These are phyloP conservation scores for Diorhabda carinulata DNA, from an alignment of 1,140 invertebrate species.

Conservation along the genomic window DNA sequence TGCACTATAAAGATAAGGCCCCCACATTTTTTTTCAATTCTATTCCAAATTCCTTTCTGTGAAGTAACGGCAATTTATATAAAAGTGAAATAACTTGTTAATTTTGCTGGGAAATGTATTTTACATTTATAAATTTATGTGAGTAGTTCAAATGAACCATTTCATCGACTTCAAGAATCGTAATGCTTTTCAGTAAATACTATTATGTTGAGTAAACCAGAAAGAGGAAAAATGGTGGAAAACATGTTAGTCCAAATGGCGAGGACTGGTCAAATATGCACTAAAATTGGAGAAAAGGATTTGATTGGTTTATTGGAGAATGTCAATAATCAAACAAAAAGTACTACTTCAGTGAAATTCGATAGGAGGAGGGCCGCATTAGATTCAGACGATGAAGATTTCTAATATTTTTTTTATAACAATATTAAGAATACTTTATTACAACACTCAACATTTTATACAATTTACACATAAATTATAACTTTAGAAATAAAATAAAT, in stretches of 20 bases:
- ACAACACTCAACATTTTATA: neutral
- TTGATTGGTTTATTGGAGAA: conserved; percentile 81
- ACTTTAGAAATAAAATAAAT: too few relatives aligned
- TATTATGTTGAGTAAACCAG: conserved; percentile 88
- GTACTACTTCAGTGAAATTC: conserved; percentile 81
- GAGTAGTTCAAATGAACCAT: too few relatives aligned
- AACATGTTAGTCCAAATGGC: conserved; percentile 91
- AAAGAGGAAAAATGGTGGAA: conserved; percentile 92
- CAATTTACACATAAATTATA: neutral
- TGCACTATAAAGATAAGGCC: too few relatives aligned
- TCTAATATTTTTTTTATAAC: conserved; percentile 20
- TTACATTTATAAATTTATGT: too few relatives aligned
- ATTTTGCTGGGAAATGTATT: too few relatives aligned
- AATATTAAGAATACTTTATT: conserved; percentile 9
- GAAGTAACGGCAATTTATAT: too few relatives aligned
- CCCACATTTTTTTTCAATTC: too few relatives aligned
- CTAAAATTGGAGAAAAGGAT: conserved; percentile 80
- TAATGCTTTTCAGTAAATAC: conserved; percentile 76
- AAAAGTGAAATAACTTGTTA: too few relatives aligned
- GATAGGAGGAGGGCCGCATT: conserved; percentile 78
- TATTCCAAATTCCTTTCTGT: too few relatives aligned
- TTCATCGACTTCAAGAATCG: too few relatives aligned
- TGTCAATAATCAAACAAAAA: conserved; percentile 75
- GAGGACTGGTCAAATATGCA: conserved; percentile 73
- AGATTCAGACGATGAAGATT: conserved; percentile 75